Conservation (phyloP, 2,113 vertebrate genomes). For the Callospermophilus lateralis region DNA sequence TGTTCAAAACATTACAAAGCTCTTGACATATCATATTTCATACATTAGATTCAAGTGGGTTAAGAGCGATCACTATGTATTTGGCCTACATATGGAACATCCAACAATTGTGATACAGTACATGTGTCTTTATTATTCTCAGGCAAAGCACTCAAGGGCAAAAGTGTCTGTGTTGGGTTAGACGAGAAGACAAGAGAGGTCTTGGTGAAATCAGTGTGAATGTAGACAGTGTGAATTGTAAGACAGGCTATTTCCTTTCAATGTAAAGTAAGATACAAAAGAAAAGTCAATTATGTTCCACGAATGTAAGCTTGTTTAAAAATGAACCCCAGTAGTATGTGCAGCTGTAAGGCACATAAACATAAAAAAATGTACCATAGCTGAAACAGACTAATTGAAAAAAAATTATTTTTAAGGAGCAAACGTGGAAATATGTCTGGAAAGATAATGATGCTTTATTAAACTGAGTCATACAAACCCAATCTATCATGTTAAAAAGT, state of each 20-base stretch:
- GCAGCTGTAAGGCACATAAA: neutral
- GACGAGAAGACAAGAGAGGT: neutral
- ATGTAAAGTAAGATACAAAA: neutral
- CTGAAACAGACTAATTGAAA: neutral
- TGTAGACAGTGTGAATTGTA: neutral
- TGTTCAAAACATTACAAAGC: too few relatives aligned
- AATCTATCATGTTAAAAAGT: neutral
- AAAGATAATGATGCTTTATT: neutral
- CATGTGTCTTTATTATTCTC: neutral
- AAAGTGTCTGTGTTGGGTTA: neutral
- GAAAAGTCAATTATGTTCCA: neutral
- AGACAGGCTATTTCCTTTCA: neutral
- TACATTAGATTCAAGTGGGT: too few relatives aligned
- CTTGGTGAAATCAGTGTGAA: neutral
- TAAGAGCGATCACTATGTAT: neutral
- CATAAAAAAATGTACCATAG: neutral
- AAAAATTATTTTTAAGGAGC: neutral
- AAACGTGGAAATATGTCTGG: neutral
- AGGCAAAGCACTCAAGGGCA: neutral
- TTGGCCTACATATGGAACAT: neutral
- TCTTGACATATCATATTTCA: too few relatives aligned
- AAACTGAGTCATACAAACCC: neutral
- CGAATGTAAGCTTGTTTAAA: too few relatives aligned
- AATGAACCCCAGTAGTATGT: too few relatives aligned
- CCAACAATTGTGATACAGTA: neutral